phyloP scores from a whole-genome alignment of 1,140 invertebrate species.

The Brachionus rotundiformis region DNA sequence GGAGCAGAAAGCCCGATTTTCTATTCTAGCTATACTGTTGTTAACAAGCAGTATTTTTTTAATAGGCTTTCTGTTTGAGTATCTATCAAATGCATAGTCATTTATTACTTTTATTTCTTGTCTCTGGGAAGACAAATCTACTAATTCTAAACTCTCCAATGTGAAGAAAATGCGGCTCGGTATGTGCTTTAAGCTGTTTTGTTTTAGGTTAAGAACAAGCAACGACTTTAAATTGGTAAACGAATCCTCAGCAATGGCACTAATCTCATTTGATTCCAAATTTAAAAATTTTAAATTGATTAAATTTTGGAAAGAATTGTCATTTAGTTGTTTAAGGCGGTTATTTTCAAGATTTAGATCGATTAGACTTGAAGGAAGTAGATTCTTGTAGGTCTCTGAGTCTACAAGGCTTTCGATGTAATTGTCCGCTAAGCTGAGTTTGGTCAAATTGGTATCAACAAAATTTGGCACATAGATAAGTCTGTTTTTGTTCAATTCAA shows the following conservation, averaged over 20 bases:
- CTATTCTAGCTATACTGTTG: conserved; percentile 19
- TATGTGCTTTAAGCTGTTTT: conserved; percentile 37
- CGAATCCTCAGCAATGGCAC: conserved; percentile 40
- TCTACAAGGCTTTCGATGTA: conserved; percentile 18
- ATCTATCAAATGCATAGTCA: conserved; percentile 45
- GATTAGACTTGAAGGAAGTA: conserved; percentile 22
- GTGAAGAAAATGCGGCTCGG: conserved; percentile 42
- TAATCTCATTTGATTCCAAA: conserved; percentile 41
- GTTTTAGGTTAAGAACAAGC: neutral
- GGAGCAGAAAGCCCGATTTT: conserved; percentile 32
- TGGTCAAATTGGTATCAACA: neutral
- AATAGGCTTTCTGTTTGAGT: conserved; percentile 17
- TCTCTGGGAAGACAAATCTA: conserved; percentile 28
- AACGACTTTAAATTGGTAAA: conserved; percentile 39
- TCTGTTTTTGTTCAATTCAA: neutral
- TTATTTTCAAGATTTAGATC: conserved; percentile 13
- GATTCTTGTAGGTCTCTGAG: neutral
- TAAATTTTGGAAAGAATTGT: conserved; percentile 51
- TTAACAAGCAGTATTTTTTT: neutral
- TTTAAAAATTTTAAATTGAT: conserved; percentile 46
- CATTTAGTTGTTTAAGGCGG: conserved; percentile 44
- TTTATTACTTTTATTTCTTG: conserved; percentile 11
- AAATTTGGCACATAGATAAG: conserved; percentile 45
- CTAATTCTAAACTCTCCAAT: conserved; percentile 22
- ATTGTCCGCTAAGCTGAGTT: neutral